A percentile compares a stretch with the other conserved stretches of the same genome.
Conservation (phyloP, 2,797 vertebrate species). For the Balearica regulorum region DNA sequence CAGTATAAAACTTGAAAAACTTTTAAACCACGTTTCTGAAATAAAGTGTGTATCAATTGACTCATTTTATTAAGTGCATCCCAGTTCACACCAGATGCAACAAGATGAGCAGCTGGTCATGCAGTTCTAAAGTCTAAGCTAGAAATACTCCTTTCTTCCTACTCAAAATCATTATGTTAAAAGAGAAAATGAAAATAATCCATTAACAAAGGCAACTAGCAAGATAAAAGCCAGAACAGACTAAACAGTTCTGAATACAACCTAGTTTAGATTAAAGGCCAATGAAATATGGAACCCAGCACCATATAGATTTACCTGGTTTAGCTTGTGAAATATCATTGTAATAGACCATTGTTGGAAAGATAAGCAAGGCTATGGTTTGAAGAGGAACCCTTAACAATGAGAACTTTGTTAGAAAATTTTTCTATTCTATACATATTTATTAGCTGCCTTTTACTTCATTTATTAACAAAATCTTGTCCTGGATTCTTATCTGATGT, state of each 20-base stretch:
- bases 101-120: background rate
- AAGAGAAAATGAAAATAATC: conserved; percentile 13
- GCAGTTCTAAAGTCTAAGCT: background rate
- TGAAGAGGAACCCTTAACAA: background rate
- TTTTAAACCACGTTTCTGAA: background rate
- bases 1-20: background rate
- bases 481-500: background rate
- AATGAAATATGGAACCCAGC: background rate
- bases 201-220: background rate
- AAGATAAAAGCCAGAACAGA: conserved; percentile 10
- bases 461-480: background rate
- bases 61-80: background rate
- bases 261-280: background rate
- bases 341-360: background rate
- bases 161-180: background rate
- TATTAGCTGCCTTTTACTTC: background rate
- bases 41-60: background rate
- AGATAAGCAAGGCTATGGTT: background rate
- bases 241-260: background rate
- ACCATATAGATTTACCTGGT: conserved; percentile 6
- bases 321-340: background rate
- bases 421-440: background rate
- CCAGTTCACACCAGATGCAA: background rate
- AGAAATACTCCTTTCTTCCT: background rate
- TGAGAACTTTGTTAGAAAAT: background rate